Percentiles rank a stretch among this genome's conserved stretches.
Evolutionary conservation across 2,113 vertebrate genomes (phyloP).

Genomic region (Elephas maximus): DNA sequence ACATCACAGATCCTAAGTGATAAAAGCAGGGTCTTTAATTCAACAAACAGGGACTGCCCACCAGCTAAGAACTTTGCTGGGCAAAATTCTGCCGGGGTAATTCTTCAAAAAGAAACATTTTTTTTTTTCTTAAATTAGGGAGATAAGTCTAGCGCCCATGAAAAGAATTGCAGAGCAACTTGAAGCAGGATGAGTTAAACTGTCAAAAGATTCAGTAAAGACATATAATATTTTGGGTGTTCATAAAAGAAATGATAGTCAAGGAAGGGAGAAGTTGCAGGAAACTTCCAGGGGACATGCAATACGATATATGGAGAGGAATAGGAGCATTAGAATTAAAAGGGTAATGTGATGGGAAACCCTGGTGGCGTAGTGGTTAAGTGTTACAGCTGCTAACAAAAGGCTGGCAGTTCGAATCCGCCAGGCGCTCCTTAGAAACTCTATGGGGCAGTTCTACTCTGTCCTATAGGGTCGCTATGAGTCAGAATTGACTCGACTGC

Average conservation of each 20-base stretch:
- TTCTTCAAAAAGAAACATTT: conserved; percentile 36
- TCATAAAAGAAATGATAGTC: neutral
- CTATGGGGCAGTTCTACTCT: no score
- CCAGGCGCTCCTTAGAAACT: no score
- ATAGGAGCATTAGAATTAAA: neutral
- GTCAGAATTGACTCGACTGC: no score
- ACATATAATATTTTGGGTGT: neutral
- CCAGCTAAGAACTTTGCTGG: neutral
- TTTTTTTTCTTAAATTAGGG: conserved; percentile 31
- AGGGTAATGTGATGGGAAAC: neutral
- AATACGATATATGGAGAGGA: neutral
- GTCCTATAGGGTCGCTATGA: no score
- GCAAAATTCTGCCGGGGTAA: neutral
- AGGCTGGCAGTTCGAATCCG: no score
- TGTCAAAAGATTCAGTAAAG: neutral
- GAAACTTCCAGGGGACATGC: neutral
- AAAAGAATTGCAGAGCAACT: neutral
- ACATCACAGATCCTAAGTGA: neutral
- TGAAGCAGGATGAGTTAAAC: neutral
- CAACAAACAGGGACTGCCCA: neutral
- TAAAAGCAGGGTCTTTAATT: neutral
- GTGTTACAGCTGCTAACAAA: no score
- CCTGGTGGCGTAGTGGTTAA: no score
- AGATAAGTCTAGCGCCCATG: neutral
- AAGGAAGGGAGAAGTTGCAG: neutral